Base-by-base conservation (phyloP, 2,113 vertebrate species). In the Ammodramus savannarum region DNA sequence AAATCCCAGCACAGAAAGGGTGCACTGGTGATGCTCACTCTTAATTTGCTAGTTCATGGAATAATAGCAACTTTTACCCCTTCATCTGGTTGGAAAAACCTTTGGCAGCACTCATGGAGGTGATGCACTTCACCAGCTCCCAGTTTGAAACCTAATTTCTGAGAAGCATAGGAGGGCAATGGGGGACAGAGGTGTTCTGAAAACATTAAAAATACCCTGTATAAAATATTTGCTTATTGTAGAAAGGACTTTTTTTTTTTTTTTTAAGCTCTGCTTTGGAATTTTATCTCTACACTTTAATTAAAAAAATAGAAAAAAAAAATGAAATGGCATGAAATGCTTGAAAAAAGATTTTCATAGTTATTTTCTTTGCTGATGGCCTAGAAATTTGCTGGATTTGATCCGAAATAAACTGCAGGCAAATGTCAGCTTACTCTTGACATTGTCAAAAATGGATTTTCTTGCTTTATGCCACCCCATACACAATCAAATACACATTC, bases 371-470 rank as follows among this genome's bases (percentile, higher is more conserved):
- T 89, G 51, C 81, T 82, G 74, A 80, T 72, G 63, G 22, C 55
- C 61, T 73, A 88, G 75, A 94, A 82, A 77, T 74, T 39, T 86
- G 34, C 51, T 57, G 63, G 52, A 82, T 95, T 88, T 94, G 51
- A 80, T 94, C 55, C 0, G 19, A 90, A 94, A 85, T 1, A 7
- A 93, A 88, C 39, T 52, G 54, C 62, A 95, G 93, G 55, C 46
- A 75, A 84, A 91, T n/a, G 85, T 91, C 95, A 87, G 48, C 68
- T 94, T 91, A 87, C 51, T 85, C 82, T 76, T 76, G 89, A 88
- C 79, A 44, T 90, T 85, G 91, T 93, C 81, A 88, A 71, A 93
- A 93, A 96, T 91, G 85, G 87, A 93, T 96, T 93, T 93, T 94
- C 85, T 87, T 96, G 59, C 71, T 91, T 95, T 88, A 74, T 87